phyloP scores from a whole-genome alignment of 2,113 vertebrate species.

The Vidua chalybeata region DNA sequence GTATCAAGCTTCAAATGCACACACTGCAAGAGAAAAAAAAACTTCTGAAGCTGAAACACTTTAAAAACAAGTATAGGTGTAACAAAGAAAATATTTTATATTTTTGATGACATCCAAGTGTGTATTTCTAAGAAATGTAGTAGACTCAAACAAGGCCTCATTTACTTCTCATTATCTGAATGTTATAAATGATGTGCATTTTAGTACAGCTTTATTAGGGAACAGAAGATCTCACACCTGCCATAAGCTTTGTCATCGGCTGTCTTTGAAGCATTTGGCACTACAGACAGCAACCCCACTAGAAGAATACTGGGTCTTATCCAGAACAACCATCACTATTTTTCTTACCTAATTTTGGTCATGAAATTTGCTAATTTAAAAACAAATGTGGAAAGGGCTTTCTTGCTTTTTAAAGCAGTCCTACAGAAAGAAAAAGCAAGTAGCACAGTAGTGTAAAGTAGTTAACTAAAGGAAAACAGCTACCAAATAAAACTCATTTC shows the following conservation, averaged over 20 bases:
- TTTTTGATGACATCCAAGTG: background rate
- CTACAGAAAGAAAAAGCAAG: background rate
- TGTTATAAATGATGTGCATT: background rate
- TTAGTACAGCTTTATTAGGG: background rate
- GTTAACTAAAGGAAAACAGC: background rate
- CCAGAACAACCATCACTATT: background rate
- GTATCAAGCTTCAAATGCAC: background rate
- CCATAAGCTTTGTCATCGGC: background rate
- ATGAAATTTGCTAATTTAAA: background rate
- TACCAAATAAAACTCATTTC: background rate
- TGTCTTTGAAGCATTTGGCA: background rate
- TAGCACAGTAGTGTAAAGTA: background rate
- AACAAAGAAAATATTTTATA: background rate
- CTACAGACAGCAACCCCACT: background rate
- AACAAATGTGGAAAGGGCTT: background rate
- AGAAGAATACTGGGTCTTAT: background rate
- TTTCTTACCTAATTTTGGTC: background rate
- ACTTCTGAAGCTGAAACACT: fast-evolving
- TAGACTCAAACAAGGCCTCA: background rate
- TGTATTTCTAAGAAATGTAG: background rate
- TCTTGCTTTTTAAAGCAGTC: background rate
- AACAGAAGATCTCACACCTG: background rate
- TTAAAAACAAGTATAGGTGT: background rate
- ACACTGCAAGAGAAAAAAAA: background rate
- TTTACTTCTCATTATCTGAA: background rate